Conservation (phyloP, 2,113 vertebrate species). For the Perca flavescens region DNA sequence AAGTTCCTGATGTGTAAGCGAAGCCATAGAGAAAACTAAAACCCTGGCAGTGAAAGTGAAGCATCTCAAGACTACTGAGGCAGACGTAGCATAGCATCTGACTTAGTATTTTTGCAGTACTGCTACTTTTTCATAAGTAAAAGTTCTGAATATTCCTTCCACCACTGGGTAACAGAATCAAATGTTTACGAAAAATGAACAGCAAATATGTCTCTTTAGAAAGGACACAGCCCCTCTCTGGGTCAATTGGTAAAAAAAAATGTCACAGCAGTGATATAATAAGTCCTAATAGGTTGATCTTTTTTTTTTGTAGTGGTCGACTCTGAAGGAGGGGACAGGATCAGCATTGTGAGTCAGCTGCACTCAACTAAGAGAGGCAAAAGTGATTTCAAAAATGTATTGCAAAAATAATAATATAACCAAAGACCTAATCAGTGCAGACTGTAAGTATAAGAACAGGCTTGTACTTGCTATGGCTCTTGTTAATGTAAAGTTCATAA, state of each 20-base stretch:
- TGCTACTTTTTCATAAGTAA: background rate
- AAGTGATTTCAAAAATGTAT: background rate
- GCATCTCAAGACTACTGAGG: background rate
- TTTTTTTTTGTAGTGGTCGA: background rate
- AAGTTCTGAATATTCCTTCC: background rate
- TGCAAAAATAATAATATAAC: background rate
- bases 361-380: background rate
- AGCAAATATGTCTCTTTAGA: background rate
- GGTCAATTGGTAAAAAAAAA: background rate
- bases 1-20: background rate
- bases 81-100: background rate
- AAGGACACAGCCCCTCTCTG: background rate
- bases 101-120: background rate
- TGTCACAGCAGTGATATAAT: background rate
- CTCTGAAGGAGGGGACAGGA: background rate
- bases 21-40: background rate
- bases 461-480: too few relatives aligned
- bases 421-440: too few relatives aligned
- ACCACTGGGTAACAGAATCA: background rate
- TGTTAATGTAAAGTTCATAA: background rate
- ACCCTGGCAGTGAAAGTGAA: too few relatives aligned
- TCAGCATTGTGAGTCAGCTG: too few relatives aligned
- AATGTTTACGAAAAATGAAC: background rate
- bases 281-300: background rate
- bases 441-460: too few relatives aligned